phyloP scores from a whole-genome alignment of 2,797 vertebrate species.

The Perodicticus potto region DNA sequence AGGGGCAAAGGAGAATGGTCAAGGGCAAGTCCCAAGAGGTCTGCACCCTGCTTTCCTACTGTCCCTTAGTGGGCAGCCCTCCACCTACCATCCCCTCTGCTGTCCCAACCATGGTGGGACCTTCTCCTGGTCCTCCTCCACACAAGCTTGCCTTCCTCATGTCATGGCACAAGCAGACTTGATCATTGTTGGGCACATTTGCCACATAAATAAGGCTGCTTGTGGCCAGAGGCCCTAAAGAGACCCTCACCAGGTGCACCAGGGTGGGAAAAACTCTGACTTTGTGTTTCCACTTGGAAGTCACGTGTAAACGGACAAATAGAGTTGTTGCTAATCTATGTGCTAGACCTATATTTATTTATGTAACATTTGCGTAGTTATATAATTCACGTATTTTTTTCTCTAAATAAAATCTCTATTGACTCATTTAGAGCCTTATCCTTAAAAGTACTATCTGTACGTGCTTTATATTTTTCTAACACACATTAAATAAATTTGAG shows the following conservation, averaged over 20 bases:
- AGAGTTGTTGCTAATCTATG: neutral
- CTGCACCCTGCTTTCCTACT: neutral
- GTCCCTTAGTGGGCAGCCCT: neutral
- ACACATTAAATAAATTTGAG: neutral
- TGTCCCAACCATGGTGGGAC: neutral
- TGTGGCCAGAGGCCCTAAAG: neutral
- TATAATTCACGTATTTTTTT: neutral
- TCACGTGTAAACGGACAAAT: neutral
- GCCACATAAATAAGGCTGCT: neutral
- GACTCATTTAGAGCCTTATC: neutral
- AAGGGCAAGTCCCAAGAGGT: neutral
- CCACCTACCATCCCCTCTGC: neutral
- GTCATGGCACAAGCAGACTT: neutral
- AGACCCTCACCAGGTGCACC: neutral
- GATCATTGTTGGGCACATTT: neutral
- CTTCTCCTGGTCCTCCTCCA: neutral
- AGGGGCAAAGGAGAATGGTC: neutral
- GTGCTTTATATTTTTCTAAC: neutral
- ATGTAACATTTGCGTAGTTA: neutral
- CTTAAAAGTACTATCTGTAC: neutral
- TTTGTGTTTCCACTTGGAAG: neutral
- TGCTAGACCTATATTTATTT: neutral
- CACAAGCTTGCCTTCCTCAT: neutral
- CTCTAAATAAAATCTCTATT: neutral
- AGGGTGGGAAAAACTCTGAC: neutral